Percentiles rank a stretch among this genome's conserved stretches.
phyloP scores from a whole-genome alignment of 1,140 invertebrate genomes.

The Drosophila pruinosa region DNA sequence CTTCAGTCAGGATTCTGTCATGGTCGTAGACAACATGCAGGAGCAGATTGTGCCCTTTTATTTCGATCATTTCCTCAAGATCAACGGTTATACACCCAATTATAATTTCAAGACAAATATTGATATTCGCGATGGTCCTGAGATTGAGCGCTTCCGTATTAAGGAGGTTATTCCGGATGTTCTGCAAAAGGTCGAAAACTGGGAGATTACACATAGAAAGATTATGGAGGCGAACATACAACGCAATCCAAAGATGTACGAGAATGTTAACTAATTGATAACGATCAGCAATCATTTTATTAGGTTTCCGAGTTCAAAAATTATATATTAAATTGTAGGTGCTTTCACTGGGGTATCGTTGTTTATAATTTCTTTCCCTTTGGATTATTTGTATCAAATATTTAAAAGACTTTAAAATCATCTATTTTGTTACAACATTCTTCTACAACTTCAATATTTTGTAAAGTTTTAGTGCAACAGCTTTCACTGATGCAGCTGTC shows the following conservation, averaged over 20 bases:
- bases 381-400: background rate
- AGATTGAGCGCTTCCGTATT: constrained; percentile 59
- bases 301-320: constrained; percentile 5
- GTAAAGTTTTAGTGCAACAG: constrained; percentile 22
- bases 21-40: constrained; percentile 61
- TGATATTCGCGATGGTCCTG: constrained; percentile 68
- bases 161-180: constrained; percentile 66
- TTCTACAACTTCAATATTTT: constrained; percentile 12
- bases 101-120: constrained; percentile 80
- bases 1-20: constrained; percentile 46
- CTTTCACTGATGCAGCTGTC: constrained; percentile 60
- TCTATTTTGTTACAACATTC: background rate
- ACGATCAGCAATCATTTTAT: background rate
- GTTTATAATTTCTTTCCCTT: background rate
- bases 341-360: background rate
- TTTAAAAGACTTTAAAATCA: background rate
- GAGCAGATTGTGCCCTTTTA: constrained; percentile 80
- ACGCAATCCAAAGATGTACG: constrained; percentile 77
- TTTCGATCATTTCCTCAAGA: constrained; percentile 77
- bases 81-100: constrained; percentile 79
- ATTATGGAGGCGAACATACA: constrained; percentile 77
- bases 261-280: constrained; percentile 56
- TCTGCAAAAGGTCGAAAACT: constrained; percentile 47
- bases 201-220: constrained; percentile 56
- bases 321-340: constrained; percentile 27